These are phyloP conservation scores for Dryobotodes eremita DNA, from an alignment of 2,888 invertebrate species.

Conservation along the genomic window DNA sequence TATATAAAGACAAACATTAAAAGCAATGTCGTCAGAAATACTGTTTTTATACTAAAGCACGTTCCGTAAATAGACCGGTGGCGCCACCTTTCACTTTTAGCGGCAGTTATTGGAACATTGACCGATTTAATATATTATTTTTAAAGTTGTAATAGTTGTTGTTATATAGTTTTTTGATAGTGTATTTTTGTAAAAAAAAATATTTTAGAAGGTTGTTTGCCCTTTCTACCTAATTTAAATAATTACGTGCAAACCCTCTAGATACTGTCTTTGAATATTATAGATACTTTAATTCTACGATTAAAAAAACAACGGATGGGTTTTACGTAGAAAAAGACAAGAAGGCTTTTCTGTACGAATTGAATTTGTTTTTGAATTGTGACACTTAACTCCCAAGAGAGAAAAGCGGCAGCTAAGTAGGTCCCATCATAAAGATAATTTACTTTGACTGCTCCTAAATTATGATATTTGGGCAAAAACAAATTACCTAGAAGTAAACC, in stretches of 20 bases:
- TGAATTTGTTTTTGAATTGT: neutral
- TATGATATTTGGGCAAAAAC: neutral
- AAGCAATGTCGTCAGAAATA: constrained; percentile 27
- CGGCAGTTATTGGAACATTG: constrained; percentile 9
- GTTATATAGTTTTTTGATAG: neutral
- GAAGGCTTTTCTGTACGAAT: neutral
- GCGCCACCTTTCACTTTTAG: constrained; percentile 29
- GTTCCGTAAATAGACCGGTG: constrained; percentile 39
- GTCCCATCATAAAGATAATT: neutral
- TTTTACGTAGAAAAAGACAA: neutral
- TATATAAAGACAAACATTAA: constrained; percentile 35
- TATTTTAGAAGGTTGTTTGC: neutral
- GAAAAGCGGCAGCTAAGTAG: neutral
- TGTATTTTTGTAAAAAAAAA: neutral
- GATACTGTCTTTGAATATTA: neutral
- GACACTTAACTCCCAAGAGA: neutral
- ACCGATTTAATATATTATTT: neutral
- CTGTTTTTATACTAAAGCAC: constrained; percentile 36
- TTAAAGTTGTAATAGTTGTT: too few species aligned
- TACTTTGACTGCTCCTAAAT: neutral
- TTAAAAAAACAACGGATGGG: neutral
- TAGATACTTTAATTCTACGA: neutral
- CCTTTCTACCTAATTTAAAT: neutral
- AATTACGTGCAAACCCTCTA: neutral
- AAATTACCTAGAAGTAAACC: neutral